These are phyloP conservation scores for Sander vitreus DNA, from an alignment of 2,113 vertebrate genomes.

Conservation along the genomic window DNA sequence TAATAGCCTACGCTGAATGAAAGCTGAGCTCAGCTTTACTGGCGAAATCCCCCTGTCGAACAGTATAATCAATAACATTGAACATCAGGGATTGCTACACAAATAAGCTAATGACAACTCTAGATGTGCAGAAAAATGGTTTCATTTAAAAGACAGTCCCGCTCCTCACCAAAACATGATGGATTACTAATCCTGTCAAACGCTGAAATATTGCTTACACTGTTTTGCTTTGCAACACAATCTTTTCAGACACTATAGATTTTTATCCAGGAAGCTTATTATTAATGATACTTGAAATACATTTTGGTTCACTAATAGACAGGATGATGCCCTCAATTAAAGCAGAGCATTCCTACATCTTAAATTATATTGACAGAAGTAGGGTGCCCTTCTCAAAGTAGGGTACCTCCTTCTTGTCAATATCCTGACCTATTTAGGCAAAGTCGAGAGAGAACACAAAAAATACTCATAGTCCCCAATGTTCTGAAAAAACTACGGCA, in stretches of 20 bases:
- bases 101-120: slow-evolving; percentile 73
- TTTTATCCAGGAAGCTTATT: slow-evolving; percentile 15
- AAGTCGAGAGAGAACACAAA: slow-evolving; percentile 36
- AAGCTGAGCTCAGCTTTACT: slow-evolving; percentile 76
- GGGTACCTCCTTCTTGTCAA: slow-evolving; percentile 62
- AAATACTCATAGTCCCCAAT: no score
- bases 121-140: slow-evolving; percentile 65
- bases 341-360: slow-evolving; percentile 29
- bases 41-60: slow-evolving; percentile 57
- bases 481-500: slow-evolving; percentile 5
- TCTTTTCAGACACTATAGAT: slow-evolving; percentile 16
- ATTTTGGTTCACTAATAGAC: slow-evolving; percentile 8
- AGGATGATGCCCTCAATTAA: slow-evolving; percentile 55
- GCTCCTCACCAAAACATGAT: slow-evolving; percentile 42
- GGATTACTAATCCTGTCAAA: slow-evolving; percentile 57
- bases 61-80: slow-evolving; percentile 73
- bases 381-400: slow-evolving; percentile 68
- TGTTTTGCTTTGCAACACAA: slow-evolving; percentile 57
- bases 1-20: slow-evolving; percentile 54
- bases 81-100: slow-evolving; percentile 64
- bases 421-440: slow-evolving; percentile 72
- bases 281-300: slow-evolving; percentile 44
- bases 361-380: slow-evolving; percentile 66
- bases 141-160: slow-evolving; percentile 48
- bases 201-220: slow-evolving; percentile 36